These are phyloP conservation scores for Bradynema listronoti DNA, from an alignment of 1,140 invertebrate species.

Conservation along the genomic window DNA sequence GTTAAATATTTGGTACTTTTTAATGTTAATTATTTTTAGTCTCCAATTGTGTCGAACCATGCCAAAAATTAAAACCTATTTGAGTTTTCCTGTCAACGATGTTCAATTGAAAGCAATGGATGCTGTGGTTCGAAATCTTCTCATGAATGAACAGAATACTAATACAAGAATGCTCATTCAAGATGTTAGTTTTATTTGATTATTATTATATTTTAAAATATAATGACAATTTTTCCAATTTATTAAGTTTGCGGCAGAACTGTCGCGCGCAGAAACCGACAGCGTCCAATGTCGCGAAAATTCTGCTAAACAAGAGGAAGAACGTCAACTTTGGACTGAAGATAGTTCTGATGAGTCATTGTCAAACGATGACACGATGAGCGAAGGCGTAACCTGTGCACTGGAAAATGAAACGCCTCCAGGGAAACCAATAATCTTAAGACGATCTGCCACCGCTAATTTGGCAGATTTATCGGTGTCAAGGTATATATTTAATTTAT, in stretches of 20 bases:
- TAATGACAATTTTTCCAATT: background rate
- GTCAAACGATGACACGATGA: slow-evolving; percentile 10
- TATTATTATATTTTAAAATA: slow-evolving; percentile 2
- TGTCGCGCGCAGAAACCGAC: slow-evolving; percentile 40
- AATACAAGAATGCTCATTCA: slow-evolving; percentile 44
- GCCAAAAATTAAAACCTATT: slow-evolving; percentile 58
- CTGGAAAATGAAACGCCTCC: background rate
- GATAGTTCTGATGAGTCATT: slow-evolving; percentile 6
- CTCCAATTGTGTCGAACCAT: slow-evolving; percentile 59
- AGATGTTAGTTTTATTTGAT: slow-evolving; percentile 25
- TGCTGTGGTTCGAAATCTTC: slow-evolving; percentile 39
- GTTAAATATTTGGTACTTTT: background rate
- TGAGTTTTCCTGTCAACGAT: slow-evolving; percentile 59
- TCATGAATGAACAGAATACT: slow-evolving; percentile 31
- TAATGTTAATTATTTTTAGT: slow-evolving; percentile 32
- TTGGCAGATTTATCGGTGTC: slow-evolving; percentile 4
- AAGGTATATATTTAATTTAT: slow-evolving; percentile 2
- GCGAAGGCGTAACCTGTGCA: background rate
- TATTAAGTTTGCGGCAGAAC: slow-evolving; percentile 46
- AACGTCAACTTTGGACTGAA: slow-evolving; percentile 46
- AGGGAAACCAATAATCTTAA: slow-evolving; percentile 1
- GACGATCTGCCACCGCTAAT: slow-evolving; percentile 1
- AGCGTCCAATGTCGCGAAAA: slow-evolving; percentile 21
- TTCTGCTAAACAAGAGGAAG: slow-evolving; percentile 38
- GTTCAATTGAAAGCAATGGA: slow-evolving; percentile 37